A percentile compares a stretch with the other conserved stretches of the same genome.
Evolutionary conservation across 2,113 vertebrate genomes (phyloP).

Genomic region (Entomyzon cyanotis): DNA sequence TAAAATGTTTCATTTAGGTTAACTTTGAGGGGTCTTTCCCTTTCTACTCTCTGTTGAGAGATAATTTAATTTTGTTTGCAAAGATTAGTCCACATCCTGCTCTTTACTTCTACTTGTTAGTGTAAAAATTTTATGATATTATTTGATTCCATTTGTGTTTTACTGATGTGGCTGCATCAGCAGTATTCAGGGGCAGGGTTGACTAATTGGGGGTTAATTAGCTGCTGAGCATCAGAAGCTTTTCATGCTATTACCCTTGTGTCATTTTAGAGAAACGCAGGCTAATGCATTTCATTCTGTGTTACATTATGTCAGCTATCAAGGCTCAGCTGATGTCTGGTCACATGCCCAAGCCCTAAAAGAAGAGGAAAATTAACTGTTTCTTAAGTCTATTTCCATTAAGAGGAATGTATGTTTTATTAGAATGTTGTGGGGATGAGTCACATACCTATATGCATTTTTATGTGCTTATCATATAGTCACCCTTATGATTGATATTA

Average conservation of each 20-base stretch:
- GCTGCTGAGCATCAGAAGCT: conserved; percentile 21
- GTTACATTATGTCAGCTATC: not conserved
- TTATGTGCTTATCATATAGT: not conserved
- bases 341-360: not conserved
- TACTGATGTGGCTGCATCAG: conserved; percentile 5
- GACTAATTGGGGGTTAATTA: conserved; percentile 57
- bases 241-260: conserved; percentile 32
- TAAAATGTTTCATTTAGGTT: conserved; percentile 53
- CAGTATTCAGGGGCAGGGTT: not conserved
- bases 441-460: not conserved
- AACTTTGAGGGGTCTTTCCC: conserved; percentile 44
- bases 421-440: not conserved
- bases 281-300: conserved; percentile 19
- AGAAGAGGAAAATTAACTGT: not conserved
- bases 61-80: conserved; percentile 57
- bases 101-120: conserved; percentile 18
- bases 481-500: not conserved
- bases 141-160: conserved; percentile 22
- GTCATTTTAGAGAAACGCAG: not conserved
- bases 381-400: not conserved
- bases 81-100: conserved; percentile 18
- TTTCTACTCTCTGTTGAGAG: conserved; percentile 35
- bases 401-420: not conserved
- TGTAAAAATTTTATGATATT: not conserved
- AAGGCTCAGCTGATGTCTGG: not conserved